Conservation (phyloP, 2,888 invertebrate genomes). For the Sminthurinus aureus region DNA sequence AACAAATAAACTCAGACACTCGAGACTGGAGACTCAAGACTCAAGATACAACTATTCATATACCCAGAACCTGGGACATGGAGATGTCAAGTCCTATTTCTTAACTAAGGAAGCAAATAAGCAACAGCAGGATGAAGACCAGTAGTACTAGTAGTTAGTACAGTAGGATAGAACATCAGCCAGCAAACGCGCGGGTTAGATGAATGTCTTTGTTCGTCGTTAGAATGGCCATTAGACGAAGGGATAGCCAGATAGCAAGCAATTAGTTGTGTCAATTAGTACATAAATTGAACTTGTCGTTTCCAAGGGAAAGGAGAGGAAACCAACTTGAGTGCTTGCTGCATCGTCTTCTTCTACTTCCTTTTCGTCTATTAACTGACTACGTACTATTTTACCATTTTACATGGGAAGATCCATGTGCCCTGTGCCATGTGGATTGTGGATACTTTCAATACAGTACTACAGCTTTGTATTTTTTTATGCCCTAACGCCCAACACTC, state of each 20-base stretch:
- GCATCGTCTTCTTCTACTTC: not conserved
- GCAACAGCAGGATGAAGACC: not conserved
- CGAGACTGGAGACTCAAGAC: not conserved
- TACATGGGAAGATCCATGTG: too few relatives aligned
- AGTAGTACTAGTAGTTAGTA: not conserved
- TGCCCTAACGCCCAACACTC: not conserved
- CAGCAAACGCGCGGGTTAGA: slow-evolving; percentile 8
- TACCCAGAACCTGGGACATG: not conserved
- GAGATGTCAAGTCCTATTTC: slow-evolving; percentile 24
- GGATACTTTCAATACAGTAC: too few relatives aligned
- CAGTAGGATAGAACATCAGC: not conserved
- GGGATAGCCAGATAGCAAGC: slow-evolving; percentile 38
- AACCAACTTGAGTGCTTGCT: slow-evolving; percentile 22
- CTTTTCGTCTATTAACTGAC: slow-evolving; percentile 2
- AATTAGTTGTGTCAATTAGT: slow-evolving; percentile 43
- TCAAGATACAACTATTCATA: slow-evolving; percentile 9
- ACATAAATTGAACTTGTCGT: slow-evolving; percentile 42
- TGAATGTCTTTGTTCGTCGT: slow-evolving; percentile 24
- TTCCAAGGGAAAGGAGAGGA: slow-evolving; percentile 30
- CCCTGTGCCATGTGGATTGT: too few relatives aligned
- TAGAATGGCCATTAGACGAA: slow-evolving; percentile 33
- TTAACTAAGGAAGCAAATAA: slow-evolving; percentile 4
- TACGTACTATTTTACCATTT: too few relatives aligned
- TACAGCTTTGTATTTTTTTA: not conserved
- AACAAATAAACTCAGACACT: slow-evolving; percentile 34